phyloP scores from a whole-genome alignment of 2,113 vertebrate genomes.

The Boulengeromyrus knoepffleri region DNA sequence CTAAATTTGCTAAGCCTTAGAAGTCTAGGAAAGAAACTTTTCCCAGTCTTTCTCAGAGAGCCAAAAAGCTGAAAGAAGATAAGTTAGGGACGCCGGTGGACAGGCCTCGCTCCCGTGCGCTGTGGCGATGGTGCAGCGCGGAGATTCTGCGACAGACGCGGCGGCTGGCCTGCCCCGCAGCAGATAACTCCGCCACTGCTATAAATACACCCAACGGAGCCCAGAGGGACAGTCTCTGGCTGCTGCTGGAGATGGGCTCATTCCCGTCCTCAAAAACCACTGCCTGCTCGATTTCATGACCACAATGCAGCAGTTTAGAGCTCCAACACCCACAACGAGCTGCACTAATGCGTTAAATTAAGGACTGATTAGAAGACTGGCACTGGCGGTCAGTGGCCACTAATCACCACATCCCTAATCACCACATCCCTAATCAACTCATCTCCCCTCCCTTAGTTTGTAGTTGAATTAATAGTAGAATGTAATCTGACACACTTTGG shows the following conservation, averaged over 20 bases:
- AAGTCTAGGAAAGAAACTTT: not conserved
- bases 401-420: not conserved
- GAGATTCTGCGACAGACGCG: not conserved
- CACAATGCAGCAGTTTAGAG: slow-evolving; percentile 29
- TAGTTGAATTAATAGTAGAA: not conserved
- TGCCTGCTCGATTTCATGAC: slow-evolving; percentile 37
- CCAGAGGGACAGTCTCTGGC: not conserved
- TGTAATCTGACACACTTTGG: not conserved
- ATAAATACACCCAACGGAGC: slow-evolving; percentile 28
- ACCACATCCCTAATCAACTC: not conserved
- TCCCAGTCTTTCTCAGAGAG: not conserved
- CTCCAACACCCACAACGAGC: slow-evolving; percentile 23
- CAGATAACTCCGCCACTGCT: slow-evolving; percentile 21
- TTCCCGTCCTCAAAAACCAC: slow-evolving; percentile 26
- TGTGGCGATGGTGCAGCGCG: not conserved
- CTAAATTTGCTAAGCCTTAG: not conserved
- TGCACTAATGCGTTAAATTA: not conserved
- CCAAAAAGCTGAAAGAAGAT: not conserved
- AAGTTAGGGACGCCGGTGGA: not conserved
- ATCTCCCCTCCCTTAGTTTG: not conserved
- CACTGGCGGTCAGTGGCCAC: not conserved
- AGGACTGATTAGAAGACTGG: not conserved
- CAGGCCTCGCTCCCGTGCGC: not conserved
- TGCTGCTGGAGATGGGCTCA: not conserved
- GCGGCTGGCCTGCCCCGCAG: not conserved